These are phyloP conservation scores for Chydorus sphaericus DNA, from an alignment of 2,888 invertebrate species.

Conservation along the genomic window DNA sequence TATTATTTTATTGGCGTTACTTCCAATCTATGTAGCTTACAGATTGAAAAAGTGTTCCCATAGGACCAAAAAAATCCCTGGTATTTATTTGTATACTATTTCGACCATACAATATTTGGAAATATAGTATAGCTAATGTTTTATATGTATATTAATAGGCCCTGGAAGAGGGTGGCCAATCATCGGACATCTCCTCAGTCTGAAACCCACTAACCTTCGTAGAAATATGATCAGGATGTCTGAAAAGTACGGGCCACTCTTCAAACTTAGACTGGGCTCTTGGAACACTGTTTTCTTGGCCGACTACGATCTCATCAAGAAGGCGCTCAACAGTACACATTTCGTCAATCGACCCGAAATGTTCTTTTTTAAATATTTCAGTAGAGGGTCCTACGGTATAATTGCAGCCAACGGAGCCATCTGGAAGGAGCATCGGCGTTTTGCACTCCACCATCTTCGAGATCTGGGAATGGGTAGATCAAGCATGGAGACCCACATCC, in stretches of 20 bases:
- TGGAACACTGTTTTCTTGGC: not conserved
- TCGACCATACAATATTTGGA: too few species aligned
- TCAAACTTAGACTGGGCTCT: not conserved
- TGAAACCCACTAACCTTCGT: not conserved
- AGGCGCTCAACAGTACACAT: not conserved
- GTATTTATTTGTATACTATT: too few species aligned
- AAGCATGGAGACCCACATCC: not conserved
- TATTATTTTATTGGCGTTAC: too few species aligned
- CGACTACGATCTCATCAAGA: slow-evolving; percentile 2
- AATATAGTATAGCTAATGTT: too few species aligned
- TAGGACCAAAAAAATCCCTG: too few species aligned
- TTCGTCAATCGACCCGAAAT: not conserved
- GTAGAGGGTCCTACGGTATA: not conserved
- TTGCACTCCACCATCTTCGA: not conserved
- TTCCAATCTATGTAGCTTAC: too few species aligned
- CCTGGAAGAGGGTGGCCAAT: not conserved
- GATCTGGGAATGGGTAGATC: slow-evolving; percentile 4
- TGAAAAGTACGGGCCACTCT: not conserved
- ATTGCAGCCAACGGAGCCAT: not conserved
- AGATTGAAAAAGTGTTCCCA: too few species aligned
- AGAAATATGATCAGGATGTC: not conserved
- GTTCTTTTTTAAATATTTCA: not conserved
- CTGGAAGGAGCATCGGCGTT: not conserved
- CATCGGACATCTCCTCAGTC: not conserved
- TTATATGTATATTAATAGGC: too few species aligned